phyloP scores from a whole-genome alignment of 2,888 invertebrate genomes.

The Theretra japonica region DNA sequence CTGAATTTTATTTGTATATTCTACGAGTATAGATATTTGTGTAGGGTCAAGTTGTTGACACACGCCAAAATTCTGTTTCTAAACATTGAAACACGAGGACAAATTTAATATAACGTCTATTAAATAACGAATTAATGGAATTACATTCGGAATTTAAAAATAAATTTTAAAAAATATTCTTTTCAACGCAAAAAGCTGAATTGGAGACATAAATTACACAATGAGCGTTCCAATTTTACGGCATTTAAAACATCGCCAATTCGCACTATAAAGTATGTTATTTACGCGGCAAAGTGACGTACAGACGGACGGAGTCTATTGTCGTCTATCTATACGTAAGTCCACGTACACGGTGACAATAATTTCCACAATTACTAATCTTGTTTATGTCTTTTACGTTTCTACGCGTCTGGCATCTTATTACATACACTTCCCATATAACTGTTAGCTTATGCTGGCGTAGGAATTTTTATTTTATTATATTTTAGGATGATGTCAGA shows the following conservation, averaged over 20 bases:
- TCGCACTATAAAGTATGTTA: conserved; percentile 1
- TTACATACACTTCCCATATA: conserved; percentile 9
- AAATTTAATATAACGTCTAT: too few relatives aligned
- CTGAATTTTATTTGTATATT: too few relatives aligned
- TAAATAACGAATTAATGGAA: too few relatives aligned
- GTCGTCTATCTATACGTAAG: conserved; percentile 31
- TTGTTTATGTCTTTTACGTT: conserved; percentile 42
- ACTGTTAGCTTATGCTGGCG: neutral
- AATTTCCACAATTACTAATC: conserved; percentile 45
- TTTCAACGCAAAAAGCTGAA: neutral
- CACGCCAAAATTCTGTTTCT: too few relatives aligned
- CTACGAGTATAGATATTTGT: too few relatives aligned
- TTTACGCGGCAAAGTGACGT: conserved; percentile 1
- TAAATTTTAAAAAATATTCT: neutral
- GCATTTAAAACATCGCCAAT: conserved; percentile 1
- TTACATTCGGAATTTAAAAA: too few relatives aligned
- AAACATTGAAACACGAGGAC: too few relatives aligned
- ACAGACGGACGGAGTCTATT: conserved; percentile 1
- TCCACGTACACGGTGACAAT: conserved; percentile 42
- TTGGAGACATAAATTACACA: neutral
- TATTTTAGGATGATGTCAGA: neutral
- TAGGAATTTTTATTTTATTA: neutral
- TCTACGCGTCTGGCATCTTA: conserved; percentile 23
- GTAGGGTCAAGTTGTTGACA: too few relatives aligned
- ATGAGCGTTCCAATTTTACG: neutral